phyloP scores from a whole-genome alignment of 2,888 invertebrate species.

The Dione juno region DNA sequence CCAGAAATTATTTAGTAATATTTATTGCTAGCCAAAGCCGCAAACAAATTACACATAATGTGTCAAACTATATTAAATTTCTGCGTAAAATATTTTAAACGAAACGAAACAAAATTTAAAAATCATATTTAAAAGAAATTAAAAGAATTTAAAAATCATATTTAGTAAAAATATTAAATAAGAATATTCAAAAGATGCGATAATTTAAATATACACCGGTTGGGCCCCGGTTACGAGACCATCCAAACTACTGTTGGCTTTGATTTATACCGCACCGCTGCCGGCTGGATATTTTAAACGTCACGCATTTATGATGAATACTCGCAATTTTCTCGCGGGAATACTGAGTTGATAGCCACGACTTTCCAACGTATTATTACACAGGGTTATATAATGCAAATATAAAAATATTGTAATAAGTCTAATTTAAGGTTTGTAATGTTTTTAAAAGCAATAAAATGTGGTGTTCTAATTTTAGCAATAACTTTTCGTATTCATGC shows the following conservation, averaged over 20 bases:
- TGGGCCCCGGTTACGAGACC: conserved; percentile 55
- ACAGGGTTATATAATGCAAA: conserved; percentile 44
- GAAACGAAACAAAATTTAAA: conserved; percentile 8
- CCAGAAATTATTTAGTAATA: conserved; percentile 54
- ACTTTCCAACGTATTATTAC: conserved; percentile 56
- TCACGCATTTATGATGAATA: conserved; percentile 81
- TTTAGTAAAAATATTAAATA: conserved; percentile 36
- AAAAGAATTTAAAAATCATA: conserved; percentile 16
- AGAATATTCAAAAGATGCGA: conserved; percentile 40
- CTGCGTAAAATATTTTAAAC: neutral
- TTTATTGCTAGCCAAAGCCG: conserved; percentile 37
- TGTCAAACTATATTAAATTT: neutral
- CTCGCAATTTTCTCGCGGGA: conserved; percentile 78
- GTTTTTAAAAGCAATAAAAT: neutral
- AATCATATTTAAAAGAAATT: conserved; percentile 27
- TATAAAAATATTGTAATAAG: conserved; percentile 36
- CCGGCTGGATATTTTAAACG: conserved; percentile 78
- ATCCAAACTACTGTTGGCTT: conserved; percentile 70
- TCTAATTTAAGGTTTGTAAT: conserved; percentile 4
- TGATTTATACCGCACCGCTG: conserved; percentile 72
- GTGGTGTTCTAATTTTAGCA: no score
- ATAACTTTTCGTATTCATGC: no score
- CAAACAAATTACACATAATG: conserved; percentile 28
- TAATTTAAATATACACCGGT: conserved; percentile 50
- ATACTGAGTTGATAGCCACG: conserved; percentile 64